Evolutionary conservation across 2,113 vertebrate species (phyloP).

Genomic region (Lathamus discolor): DNA sequence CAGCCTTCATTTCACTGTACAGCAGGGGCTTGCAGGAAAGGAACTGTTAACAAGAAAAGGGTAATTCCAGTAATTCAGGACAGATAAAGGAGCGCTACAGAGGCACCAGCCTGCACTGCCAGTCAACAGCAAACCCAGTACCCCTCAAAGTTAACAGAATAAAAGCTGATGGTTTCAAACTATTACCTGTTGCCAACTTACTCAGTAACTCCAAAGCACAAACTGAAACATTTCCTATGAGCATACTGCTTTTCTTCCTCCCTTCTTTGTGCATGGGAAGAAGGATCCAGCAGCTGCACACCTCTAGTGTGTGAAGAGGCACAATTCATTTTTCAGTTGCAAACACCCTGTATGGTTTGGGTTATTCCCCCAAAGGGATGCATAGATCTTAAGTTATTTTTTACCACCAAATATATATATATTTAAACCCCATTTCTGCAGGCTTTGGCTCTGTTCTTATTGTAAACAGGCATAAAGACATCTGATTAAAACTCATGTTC

Average conservation of each 20-base stretch:
- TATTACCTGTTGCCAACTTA: background rate
- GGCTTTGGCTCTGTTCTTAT: background rate
- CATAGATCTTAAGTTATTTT: background rate
- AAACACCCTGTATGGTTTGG: background rate
- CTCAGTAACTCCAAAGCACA: background rate
- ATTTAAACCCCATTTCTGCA: background rate
- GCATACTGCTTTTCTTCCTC: background rate
- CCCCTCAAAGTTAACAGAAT: background rate
- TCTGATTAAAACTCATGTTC: background rate
- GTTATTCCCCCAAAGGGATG: background rate
- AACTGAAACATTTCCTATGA: background rate
- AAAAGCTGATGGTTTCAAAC: background rate
- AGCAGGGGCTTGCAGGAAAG: background rate
- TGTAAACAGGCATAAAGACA: fast-evolving
- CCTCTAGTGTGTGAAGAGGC: background rate
- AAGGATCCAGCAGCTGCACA: background rate
- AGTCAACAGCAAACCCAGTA: background rate
- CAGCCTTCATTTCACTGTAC: background rate
- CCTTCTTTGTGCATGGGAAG: background rate
- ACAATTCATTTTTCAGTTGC: background rate
- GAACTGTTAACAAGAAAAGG: background rate
- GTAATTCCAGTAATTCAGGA: background rate
- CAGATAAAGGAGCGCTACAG: background rate
- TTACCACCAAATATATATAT: background rate
- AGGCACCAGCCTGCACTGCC: background rate